Conservation (phyloP, 1,140 invertebrate genomes). For the Pseudobourletiella spinata region DNA sequence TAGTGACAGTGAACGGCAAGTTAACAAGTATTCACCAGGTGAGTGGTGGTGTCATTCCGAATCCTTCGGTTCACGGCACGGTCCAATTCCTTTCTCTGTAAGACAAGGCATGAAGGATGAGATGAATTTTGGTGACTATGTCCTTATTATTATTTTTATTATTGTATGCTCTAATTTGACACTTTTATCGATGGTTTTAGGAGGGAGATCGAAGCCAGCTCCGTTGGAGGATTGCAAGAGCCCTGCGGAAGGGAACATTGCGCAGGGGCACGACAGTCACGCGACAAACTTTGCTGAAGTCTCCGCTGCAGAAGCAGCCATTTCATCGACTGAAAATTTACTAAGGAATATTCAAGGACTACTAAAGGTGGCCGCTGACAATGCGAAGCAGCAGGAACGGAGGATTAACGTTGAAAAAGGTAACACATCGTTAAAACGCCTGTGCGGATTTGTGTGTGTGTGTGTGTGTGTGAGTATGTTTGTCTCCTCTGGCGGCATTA, state of each 20-base stretch:
- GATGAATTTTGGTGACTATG: no score
- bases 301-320: conserved; percentile 39
- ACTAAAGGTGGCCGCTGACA: conserved; percentile 88
- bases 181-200: no score
- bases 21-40: conserved; percentile 26
- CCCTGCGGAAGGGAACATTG: conserved; percentile 12
- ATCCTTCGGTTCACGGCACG: no score
- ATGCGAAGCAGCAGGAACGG: conserved; percentile 86
- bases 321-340: conserved; percentile 80
- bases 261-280: conserved; percentile 31
- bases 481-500: no score
- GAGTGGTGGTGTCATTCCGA: no score
- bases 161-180: no score
- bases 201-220: conserved; percentile 12
- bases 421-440: no score
- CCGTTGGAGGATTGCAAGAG: conserved; percentile 29
- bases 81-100: no score
- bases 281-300: conserved; percentile 30
- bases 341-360: conserved; percentile 89
- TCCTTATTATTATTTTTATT: no score
- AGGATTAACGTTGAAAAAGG: conserved; percentile 95
- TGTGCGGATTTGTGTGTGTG: no score
- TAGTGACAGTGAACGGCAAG: conserved; percentile 72
- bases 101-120: no score
- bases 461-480: no score